Evolutionary conservation across 2,888 invertebrate species (phyloP), one percentile per base, ranked within the genome.

Genomic region (Ptychoptera albimana): DNA sequence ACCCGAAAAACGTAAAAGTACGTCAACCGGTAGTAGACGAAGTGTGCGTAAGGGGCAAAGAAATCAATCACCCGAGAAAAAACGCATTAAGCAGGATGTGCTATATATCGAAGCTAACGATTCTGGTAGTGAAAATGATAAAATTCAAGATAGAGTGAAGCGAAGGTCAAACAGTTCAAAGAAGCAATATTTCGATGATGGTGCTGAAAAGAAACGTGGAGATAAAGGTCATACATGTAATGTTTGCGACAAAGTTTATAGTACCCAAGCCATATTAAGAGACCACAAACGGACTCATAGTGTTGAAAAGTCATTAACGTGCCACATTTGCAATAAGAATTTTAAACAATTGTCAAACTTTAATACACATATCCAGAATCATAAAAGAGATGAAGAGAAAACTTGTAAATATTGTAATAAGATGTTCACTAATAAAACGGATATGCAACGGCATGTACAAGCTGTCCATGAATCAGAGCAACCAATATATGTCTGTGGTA

Each of bases 251-350:
- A 63, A 70, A 49, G 56, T 64, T 34, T 71, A 72, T 51, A 58
- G 66, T 2, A 68, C 69, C 44, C 64, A 68, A 38, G 66, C 68
- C 40, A 68, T 66, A 38, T 58, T 73, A 16, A 65, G 68, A 37
- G 60, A 69, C 49, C 73, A 74, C 50, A 60, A 66, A 43, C 68
- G 69, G 45, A 61, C 60, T 9, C 72, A 73, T 49, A 57, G 54
- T 6, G 61, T 56, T 8, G 56, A 60, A 32, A 59, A 59, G 34
- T 59, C 65, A 42, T 58, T 62, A 48, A 55, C 54, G 7, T 69
- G 69, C 45, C 57, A 60, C 42, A 58, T 65, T 4, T 69, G 69
- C 52, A 60, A 60, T 31, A 62, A 63, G 42, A 54, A 59, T 42
- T 69, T 69, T 48, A 64, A 68, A 46, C 61, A 68, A 46, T 61